Percentiles rank a stretch among this genome's conserved stretches.
Evolutionary conservation across 2,113 vertebrate genomes (phyloP).

Genomic region (Spea multiplicata): DNA sequence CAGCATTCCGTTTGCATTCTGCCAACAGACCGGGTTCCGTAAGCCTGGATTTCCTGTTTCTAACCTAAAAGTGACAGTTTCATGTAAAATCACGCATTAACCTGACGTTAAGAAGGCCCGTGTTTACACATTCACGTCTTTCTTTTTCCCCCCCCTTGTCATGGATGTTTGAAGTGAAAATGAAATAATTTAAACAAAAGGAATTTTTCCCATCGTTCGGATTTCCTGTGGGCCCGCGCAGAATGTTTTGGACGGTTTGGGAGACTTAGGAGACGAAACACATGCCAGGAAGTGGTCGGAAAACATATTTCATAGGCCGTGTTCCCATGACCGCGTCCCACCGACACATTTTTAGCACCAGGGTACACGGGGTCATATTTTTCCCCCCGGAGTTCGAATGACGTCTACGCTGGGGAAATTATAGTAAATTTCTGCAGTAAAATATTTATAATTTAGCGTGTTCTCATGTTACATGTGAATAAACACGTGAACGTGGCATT

Average conservation of each 20-base stretch:
- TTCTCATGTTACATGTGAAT: too few species aligned
- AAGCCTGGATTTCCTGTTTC: too few species aligned
- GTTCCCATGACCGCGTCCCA: slow-evolving; percentile 35
- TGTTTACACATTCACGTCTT: slow-evolving; percentile 10
- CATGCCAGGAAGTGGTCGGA: slow-evolving; percentile 38
- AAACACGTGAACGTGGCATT: too few species aligned
- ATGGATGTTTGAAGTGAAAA: slow-evolving; percentile 38
- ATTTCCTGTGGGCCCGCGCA: slow-evolving; percentile 39
- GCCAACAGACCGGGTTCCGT: too few species aligned
- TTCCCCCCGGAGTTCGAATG: slow-evolving; percentile 12
- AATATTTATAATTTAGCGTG: too few species aligned
- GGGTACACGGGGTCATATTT: slow-evolving; percentile 10
- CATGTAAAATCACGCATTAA: neutral
- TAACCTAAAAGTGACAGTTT: neutral
- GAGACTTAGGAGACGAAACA: slow-evolving; percentile 42
- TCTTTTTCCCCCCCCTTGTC: neutral
- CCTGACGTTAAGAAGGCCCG: neutral
- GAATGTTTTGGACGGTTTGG: slow-evolving; percentile 22
- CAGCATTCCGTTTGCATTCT: too few species aligned
- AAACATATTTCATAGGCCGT: slow-evolving; percentile 29
- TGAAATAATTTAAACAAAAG: slow-evolving; percentile 43
- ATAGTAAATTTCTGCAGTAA: too few species aligned
- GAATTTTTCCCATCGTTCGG: slow-evolving; percentile 46
- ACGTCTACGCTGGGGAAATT: neutral
- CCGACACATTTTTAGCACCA: slow-evolving; percentile 25